Base-by-base conservation (phyloP, 2,797 vertebrate species). In the Sparidentex hasta region DNA sequence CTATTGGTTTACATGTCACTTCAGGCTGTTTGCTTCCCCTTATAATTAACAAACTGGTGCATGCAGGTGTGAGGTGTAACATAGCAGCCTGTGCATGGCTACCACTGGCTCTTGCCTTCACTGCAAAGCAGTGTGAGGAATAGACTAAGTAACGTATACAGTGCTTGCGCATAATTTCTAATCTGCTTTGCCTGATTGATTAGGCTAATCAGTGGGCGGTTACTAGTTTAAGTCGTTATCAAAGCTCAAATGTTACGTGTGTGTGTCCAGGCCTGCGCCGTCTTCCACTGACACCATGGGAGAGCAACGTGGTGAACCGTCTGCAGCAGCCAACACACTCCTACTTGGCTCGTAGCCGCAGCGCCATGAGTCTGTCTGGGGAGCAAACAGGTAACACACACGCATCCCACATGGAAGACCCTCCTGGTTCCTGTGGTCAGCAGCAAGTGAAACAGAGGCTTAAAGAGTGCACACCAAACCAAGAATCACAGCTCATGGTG, bases 301-400 rank as follows among this genome's bases (percentile, higher is more conserved):
- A 99, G 93, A 98, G 95, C 94, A 98, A 89, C 65, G 90, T 99
- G 84, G 96, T 99, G 89, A 98, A 92, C 95, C 97, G 98, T 80
- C 96, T 99, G 75, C 96, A 97, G 96, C 98, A 93, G 91, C 98
- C 98, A 69, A 99, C 98, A 12, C 98, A 99, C 92, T 98, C 98
- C 7, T 99, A 97, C 93, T 93, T 99, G 96, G 98, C 98, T 78
- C 95, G 98, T 62, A 99, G 98, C 91, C 96, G 97, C 94, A 99
- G 98, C 78, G 96, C 97, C 66, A 96, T 97, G 81, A 97, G 97
- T 58, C 93, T 99, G 93, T 96, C 97, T 87, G 98, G 97, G 95
- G 97, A 99, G 50, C 90, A 93, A 83, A 78, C 96, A 95, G 98
- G 98, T 99, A 98, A 95, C 47, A 41, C 3, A 69, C 73, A 69